phyloP scores from a whole-genome alignment of 1,140 invertebrate genomes.

The Neodiprion pinetum region DNA sequence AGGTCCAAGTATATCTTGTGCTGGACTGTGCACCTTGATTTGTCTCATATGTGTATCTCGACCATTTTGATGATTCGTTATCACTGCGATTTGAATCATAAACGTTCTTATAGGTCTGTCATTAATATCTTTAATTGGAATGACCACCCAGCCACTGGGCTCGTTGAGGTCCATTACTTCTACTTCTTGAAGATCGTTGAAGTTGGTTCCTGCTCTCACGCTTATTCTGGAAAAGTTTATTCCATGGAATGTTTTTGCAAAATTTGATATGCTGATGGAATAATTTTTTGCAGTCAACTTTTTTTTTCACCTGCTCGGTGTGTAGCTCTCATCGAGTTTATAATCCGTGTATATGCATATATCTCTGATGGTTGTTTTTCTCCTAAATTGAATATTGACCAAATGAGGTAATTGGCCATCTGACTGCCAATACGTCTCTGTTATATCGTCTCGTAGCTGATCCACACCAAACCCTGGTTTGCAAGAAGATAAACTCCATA shows the following conservation, averaged over 20 bases:
- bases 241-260: slow-evolving; percentile 10
- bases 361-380: slow-evolving; percentile 94
- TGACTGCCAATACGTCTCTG: slow-evolving; percentile 99
- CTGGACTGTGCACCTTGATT: slow-evolving; percentile 95
- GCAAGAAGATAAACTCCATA: slow-evolving; percentile 98
- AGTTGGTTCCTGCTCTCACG: slow-evolving; percentile 93
- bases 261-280: slow-evolving; percentile 5
- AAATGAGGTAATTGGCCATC: slow-evolving; percentile 98
- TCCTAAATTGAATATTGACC: slow-evolving; percentile 96
- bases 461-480: slow-evolving; percentile 99
- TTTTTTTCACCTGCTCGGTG: slow-evolving; percentile 78
- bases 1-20: slow-evolving; percentile 74
- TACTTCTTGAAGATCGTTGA: slow-evolving; percentile 97
- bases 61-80: slow-evolving; percentile 99
- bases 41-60: slow-evolving; percentile 97
- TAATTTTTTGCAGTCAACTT: not conserved
- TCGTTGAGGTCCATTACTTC: slow-evolving; percentile 95
- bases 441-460: slow-evolving; percentile 91
- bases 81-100: slow-evolving; percentile 96
- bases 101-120: slow-evolving; percentile 91
- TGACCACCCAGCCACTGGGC: slow-evolving; percentile 94
- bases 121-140: slow-evolving; percentile 89
- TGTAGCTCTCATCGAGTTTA: slow-evolving; percentile 98
- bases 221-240: slow-evolving; percentile 75
- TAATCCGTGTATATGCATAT: slow-evolving; percentile 98